Conservation (phyloP, 2,797 vertebrate genomes). For the Ctenopoma kingsleyae region DNA sequence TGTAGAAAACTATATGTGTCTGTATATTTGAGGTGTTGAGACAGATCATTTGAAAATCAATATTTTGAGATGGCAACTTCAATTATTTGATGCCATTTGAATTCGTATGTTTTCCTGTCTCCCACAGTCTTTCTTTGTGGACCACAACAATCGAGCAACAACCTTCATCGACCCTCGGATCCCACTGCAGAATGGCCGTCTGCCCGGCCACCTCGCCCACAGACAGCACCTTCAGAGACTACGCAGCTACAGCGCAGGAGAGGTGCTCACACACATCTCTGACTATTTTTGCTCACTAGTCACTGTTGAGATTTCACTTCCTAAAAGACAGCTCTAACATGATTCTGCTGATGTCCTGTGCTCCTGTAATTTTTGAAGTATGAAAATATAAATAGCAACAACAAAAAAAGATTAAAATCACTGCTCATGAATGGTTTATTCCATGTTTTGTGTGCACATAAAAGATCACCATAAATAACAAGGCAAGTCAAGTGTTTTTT, state of each 20-base stretch:
- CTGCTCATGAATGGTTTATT: background rate
- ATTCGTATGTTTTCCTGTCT: background rate
- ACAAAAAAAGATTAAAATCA: background rate
- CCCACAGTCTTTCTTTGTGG: constrained; percentile 95
- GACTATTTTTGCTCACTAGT: too few relatives aligned
- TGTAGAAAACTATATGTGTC: too few relatives aligned
- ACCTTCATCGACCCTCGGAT: constrained; percentile 98
- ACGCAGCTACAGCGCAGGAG: constrained; percentile 97
- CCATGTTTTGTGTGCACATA: background rate
- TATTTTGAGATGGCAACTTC: too few relatives aligned
- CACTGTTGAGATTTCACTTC: background rate
- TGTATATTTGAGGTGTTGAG: too few relatives aligned
- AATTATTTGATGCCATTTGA: background rate
- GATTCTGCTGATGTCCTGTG: background rate
- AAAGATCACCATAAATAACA: too few relatives aligned
- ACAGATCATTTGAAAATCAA: too few relatives aligned
- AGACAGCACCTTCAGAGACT: constrained; percentile 95
- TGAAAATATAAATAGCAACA: too few relatives aligned
- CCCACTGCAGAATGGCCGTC: constrained; percentile 93
- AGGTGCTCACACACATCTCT: constrained; percentile 81
- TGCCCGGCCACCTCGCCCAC: constrained; percentile 94
- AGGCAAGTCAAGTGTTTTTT: too few relatives aligned
- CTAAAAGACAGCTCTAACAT: background rate
- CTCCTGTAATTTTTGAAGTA: too few relatives aligned
- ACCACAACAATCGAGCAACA: constrained; percentile 97